Conservation (phyloP, 2,113 vertebrate species). For the Antennarius striatus region DNA sequence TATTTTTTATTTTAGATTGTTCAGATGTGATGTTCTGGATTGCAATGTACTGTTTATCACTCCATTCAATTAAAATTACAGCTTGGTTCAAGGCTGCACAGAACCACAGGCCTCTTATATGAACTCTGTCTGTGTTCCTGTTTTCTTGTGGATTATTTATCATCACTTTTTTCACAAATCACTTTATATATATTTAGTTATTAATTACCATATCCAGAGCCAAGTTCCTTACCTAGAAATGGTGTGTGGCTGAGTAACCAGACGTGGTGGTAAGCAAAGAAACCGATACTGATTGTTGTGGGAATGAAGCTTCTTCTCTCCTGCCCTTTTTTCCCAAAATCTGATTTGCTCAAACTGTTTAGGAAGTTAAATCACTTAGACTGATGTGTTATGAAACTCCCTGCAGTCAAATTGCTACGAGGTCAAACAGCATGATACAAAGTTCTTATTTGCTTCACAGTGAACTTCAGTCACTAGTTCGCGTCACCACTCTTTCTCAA, state of each 20-base stretch:
- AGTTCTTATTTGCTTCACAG: slow-evolving; percentile 62
- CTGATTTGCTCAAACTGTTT: too few species aligned
- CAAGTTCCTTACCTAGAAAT: too few species aligned
- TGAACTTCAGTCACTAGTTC: slow-evolving; percentile 66
- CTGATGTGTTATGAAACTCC: slow-evolving; percentile 33
- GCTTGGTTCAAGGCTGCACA: slow-evolving; percentile 49
- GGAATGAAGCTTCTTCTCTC: too few species aligned
- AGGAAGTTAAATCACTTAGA: not conserved
- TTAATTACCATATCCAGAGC: too few species aligned
- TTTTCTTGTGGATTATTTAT: not conserved
- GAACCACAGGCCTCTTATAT: slow-evolving; percentile 13
- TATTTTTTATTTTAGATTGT: slow-evolving; percentile 42
- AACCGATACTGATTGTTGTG: too few species aligned
- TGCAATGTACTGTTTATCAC: slow-evolving; percentile 58
- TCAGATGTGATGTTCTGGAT: slow-evolving; percentile 51
- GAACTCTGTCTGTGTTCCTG: not conserved
- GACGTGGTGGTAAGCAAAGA: too few species aligned
- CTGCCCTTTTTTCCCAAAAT: too few species aligned
- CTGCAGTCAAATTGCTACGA: slow-evolving; percentile 34
- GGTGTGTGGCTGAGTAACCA: too few species aligned
- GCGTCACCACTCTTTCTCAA: slow-evolving; percentile 42
- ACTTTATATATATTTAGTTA: too few species aligned
- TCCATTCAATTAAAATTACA: slow-evolving; percentile 69
- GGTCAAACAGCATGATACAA: slow-evolving; percentile 44
- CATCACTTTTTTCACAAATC: not conserved